These are phyloP conservation scores for Nannospalax galili DNA, from an alignment of 2,113 vertebrate genomes.

Conservation along the genomic window DNA sequence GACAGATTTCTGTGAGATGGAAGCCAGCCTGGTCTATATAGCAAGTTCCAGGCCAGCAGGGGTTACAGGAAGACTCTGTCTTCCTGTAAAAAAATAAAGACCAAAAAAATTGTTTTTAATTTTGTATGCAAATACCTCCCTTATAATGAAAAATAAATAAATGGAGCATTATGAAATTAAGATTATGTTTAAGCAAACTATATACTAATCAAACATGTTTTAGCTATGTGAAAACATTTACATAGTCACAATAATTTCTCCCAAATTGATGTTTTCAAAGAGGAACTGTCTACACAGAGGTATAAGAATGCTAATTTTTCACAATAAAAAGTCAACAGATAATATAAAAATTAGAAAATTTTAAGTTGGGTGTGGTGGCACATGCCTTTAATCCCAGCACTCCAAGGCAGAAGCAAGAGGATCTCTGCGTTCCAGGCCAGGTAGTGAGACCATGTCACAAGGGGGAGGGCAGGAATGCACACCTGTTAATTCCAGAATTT, in stretches of 20 bases:
- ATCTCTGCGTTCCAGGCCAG: background rate
- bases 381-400: background rate
- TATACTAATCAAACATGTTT: background rate
- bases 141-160: constrained; percentile 3
- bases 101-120: background rate
- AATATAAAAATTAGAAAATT: background rate
- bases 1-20: no score
- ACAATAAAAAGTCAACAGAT: background rate
- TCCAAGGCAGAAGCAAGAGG: background rate
- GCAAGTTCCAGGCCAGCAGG: no score
- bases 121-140: constrained; percentile 19
- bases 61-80: no score
- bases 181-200: constrained; percentile 52
- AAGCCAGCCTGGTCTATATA: no score
- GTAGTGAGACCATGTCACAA: background rate
- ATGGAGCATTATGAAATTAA: constrained; percentile 25
- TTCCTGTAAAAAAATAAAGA: background rate
- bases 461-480: no score
- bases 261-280: constrained; percentile 27
- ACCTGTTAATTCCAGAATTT: background rate
- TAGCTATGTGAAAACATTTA: constrained; percentile 35
- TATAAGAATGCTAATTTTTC: background rate
- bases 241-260: background rate
- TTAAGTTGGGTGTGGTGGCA: background rate
- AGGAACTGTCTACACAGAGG: background rate